These are phyloP conservation scores for Drosophila sechellia DNA, from an alignment of 1,140 invertebrate genomes.

Conservation along the genomic window DNA sequence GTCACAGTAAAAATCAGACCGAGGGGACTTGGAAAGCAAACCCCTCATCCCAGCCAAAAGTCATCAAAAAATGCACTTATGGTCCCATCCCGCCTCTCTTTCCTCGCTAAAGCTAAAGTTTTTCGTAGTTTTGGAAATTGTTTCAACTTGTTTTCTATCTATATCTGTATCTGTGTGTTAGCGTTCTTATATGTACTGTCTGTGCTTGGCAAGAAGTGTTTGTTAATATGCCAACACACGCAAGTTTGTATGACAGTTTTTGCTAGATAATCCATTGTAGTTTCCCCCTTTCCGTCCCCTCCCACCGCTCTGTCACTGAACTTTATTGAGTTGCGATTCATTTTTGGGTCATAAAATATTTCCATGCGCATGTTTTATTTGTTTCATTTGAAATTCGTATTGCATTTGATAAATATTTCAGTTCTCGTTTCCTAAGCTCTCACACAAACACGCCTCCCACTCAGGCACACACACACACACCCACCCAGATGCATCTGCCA, in stretches of 20 bases:
- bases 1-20: constrained; percentile 55
- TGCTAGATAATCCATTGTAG: constrained; percentile 38
- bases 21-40: constrained; percentile 28
- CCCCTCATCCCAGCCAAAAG: constrained; percentile 37
- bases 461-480: not conserved
- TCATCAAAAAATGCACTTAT: constrained; percentile 53
- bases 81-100: not conserved
- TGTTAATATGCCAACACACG: constrained; percentile 44
- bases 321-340: constrained; percentile 73
- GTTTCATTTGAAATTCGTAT: constrained; percentile 58
- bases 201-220: constrained; percentile 29
- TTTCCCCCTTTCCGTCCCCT: not conserved
- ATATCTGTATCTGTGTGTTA: constrained; percentile 19
- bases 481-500: constrained; percentile 18
- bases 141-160: constrained; percentile 28
- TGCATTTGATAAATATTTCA: constrained; percentile 75
- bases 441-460: constrained; percentile 18
- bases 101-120: constrained; percentile 27
- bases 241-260: constrained; percentile 50
- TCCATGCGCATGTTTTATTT: constrained; percentile 70
- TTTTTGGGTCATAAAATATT: constrained; percentile 63
- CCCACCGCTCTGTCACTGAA: constrained; percentile 9
- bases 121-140: constrained; percentile 51
- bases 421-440: constrained; percentile 58
- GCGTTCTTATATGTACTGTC: constrained; percentile 9